Evolutionary conservation across 2,797 vertebrate genomes (phyloP), one percentile per base, ranked within the genome.

Genomic region (Sebastiscus tertius): DNA sequence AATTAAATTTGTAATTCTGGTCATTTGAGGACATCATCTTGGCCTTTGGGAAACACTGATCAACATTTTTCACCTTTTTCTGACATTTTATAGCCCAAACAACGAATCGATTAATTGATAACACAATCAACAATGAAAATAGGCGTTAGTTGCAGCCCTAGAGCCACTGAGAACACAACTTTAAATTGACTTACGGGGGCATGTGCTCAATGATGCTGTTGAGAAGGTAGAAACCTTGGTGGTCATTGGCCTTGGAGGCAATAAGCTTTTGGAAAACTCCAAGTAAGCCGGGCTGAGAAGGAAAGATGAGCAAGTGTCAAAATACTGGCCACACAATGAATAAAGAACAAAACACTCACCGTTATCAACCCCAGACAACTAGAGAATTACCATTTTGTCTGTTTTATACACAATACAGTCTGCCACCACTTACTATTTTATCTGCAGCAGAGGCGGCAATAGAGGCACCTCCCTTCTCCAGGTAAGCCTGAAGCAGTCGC

Each of bases 251-350:
- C 93, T 99, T 99, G 54, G 99, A 99, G 75, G 99, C 99, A 81
- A 99, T 98, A 81, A 99, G 86, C 93, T 99, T 99, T 92, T 99
- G 99, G 94, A 99, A 99, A 87, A 99, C 98, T 78, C 99, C 99
- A 20, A 99, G 95, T 75, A 99, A 93, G 36, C 99, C 99, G 77
- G 98, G 98, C 99, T 99, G 87, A 58, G 90, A 61, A 29, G 29
- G 16, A 72, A 39, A 72, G n/a, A 70, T 3, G 1, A 71, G 12
- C 18, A 46, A 49, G n/a, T 31, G 29, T 64, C 20, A 75, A 65
- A 12, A 24, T 29, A 46, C 6, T 13, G 27, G 8, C 16, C 8
- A 46, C 8, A 61, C 8, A 66, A 54, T 13, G 2, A 60, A 65
- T 22, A 26, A 71, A 14, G 5, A 55, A 55, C 9, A 24, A 49